Percentiles rank a stretch among this genome's conserved stretches.
Conservation (phyloP, 2,113 vertebrate species). For the Oryzias celebensis region DNA sequence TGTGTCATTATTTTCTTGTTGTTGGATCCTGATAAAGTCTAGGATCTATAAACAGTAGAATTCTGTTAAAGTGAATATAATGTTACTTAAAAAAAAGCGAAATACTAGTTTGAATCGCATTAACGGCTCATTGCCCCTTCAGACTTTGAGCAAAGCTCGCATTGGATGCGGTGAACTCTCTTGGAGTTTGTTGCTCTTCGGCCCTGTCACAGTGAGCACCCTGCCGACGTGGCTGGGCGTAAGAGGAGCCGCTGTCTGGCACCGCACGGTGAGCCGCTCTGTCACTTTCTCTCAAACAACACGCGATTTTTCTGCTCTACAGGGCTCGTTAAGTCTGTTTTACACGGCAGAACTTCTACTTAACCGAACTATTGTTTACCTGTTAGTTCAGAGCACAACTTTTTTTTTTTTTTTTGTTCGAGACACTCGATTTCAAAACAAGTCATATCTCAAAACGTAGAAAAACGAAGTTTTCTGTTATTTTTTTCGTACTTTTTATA, state of each 20-base stretch:
- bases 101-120: no score
- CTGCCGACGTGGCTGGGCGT: slow-evolving; percentile 84
- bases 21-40: no score
- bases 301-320: slow-evolving; percentile 13
- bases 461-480: slow-evolving; percentile 24
- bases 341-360: neutral
- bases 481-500: neutral
- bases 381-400: no score
- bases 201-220: slow-evolving; percentile 35
- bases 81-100: no score
- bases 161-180: slow-evolving; percentile 19
- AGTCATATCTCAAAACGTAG: slow-evolving; percentile 16
- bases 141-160: no score
- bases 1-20: no score
- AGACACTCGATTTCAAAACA: neutral
- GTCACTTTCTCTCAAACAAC: slow-evolving; percentile 48
- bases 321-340: neutral
- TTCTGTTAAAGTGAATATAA: no score
- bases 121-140: no score
- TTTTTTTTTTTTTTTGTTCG: no score
- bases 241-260: slow-evolving; percentile 60
- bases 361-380: neutral
- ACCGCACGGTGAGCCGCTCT: slow-evolving; percentile 67
- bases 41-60: no score
- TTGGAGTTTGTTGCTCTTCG: slow-evolving; percentile 39